Evolutionary conservation across 2,113 vertebrate species (phyloP).

Genomic region (Neolamprologus falcicula): DNA sequence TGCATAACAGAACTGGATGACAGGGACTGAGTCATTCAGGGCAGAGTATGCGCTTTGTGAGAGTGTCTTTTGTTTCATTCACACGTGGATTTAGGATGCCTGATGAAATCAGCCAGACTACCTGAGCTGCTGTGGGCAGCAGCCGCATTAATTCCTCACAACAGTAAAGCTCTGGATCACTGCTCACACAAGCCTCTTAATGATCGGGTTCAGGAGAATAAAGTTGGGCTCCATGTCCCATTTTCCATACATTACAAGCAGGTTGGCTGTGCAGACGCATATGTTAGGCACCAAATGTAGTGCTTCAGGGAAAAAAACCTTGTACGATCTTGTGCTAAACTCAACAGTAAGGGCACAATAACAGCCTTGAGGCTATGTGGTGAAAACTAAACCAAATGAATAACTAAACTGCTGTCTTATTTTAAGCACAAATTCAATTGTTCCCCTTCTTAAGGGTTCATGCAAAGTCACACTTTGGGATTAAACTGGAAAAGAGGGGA

Average conservation of each 20-base stretch:
- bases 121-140: conserved; percentile 15
- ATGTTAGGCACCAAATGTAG: conserved; percentile 37
- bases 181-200: conserved; percentile 42
- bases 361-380: not conserved
- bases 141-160: conserved; percentile 59
- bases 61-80: conserved; percentile 53
- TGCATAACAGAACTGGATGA: conserved; percentile 28
- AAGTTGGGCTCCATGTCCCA: conserved; percentile 19
- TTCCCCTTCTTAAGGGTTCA: not conserved
- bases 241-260: conserved; percentile 55
- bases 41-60: conserved; percentile 43
- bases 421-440: not conserved
- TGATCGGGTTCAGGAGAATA: conserved; percentile 23
- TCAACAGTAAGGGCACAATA: conserved; percentile 1
- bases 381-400: conserved; percentile 31
- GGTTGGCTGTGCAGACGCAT: conserved; percentile 63
- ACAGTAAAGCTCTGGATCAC: conserved; percentile 22
- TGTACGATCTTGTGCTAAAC: conserved; percentile 5
- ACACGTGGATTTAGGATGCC: conserved; percentile 19
- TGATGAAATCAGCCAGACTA: conserved; percentile 45
- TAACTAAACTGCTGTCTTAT: conserved; percentile 22
- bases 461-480: not conserved
- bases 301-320: conserved; percentile 17
- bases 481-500: not conserved
- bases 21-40: conserved; percentile 47